A percentile compares a stretch with the other conserved stretches of the same genome.
These are phyloP conservation scores for Pogonomyrmex californicus DNA, from an alignment of 1,140 invertebrate genomes.

Conservation along the genomic window DNA sequence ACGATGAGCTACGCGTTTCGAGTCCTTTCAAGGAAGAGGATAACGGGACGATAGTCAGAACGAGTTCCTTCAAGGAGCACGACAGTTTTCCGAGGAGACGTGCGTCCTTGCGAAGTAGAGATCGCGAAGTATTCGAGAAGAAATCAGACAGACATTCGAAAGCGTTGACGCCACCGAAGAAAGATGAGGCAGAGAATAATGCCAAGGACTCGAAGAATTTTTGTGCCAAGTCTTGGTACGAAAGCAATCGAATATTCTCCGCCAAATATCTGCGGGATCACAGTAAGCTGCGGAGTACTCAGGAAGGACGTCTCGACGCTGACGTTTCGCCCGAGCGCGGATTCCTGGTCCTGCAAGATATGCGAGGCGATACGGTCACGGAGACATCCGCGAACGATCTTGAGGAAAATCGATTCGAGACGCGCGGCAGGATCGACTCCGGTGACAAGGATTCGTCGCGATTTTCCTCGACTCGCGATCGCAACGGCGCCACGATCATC, in stretches of 20 bases:
- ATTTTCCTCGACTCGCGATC: constrained; percentile 71
- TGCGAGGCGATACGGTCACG: not conserved
- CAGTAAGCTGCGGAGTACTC: constrained; percentile 52
- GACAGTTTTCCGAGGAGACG: constrained; percentile 61
- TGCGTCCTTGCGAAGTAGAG: constrained; percentile 37
- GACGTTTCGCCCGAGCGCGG: constrained; percentile 59
- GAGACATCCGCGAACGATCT: constrained; percentile 19
- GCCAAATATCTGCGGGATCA: constrained; percentile 74
- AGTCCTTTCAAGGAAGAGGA: constrained; percentile 50
- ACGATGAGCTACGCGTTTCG: not conserved
- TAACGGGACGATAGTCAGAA: not conserved
- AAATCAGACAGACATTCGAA: constrained; percentile 78
- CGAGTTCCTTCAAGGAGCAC: constrained; percentile 48
- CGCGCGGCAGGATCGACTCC: not conserved
- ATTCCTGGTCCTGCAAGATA: not conserved
- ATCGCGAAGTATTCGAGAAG: constrained; percentile 44
- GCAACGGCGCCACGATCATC: constrained; percentile 79
- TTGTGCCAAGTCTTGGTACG: constrained; percentile 75
- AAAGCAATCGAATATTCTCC: constrained; percentile 79
- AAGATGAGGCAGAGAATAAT: constrained; percentile 42
- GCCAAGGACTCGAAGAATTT: constrained; percentile 55
- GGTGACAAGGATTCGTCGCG: constrained; percentile 16
- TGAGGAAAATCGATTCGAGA: constrained; percentile 21
- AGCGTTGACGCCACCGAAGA: constrained; percentile 80
- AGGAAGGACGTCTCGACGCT: constrained; percentile 63